Conservation (phyloP, 2,888 invertebrate genomes). For the Hypercompe scribonia region DNA sequence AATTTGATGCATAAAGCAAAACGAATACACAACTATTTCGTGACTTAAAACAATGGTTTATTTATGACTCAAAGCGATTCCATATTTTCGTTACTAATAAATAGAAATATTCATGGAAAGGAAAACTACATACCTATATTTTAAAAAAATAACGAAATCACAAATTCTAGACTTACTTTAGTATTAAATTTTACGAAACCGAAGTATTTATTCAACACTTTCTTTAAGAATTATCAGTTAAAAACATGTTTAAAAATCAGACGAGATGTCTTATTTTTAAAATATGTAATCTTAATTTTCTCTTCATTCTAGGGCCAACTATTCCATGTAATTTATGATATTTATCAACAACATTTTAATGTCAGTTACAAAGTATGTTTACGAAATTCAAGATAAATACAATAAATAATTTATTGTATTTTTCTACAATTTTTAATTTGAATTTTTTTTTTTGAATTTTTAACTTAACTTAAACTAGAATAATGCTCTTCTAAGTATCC, state of each 20-base stretch:
- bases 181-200: not conserved
- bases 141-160: not conserved
- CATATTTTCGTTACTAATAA: constrained; percentile 7
- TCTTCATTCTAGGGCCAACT: not conserved
- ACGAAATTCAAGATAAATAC: not conserved
- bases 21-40: constrained; percentile 33
- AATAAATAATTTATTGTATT: not conserved
- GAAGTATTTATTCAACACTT: not conserved
- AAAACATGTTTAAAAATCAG: not conserved
- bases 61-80: constrained; percentile 23
- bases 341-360: not conserved
- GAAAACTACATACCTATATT: not conserved
- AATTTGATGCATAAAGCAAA: constrained; percentile 19
- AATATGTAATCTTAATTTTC: not conserved
- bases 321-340: not conserved
- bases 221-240: not conserved
- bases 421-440: too few species aligned
- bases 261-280: not conserved
- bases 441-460: too few species aligned
- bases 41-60: constrained; percentile 23
- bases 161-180: not conserved
- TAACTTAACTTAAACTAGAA: not conserved
- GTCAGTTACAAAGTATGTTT: not conserved
- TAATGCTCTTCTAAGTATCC: not conserved
- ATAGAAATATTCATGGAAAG: constrained; percentile 2